Conservation (phyloP, 2,888 invertebrate species). For the Metalampra italica region DNA sequence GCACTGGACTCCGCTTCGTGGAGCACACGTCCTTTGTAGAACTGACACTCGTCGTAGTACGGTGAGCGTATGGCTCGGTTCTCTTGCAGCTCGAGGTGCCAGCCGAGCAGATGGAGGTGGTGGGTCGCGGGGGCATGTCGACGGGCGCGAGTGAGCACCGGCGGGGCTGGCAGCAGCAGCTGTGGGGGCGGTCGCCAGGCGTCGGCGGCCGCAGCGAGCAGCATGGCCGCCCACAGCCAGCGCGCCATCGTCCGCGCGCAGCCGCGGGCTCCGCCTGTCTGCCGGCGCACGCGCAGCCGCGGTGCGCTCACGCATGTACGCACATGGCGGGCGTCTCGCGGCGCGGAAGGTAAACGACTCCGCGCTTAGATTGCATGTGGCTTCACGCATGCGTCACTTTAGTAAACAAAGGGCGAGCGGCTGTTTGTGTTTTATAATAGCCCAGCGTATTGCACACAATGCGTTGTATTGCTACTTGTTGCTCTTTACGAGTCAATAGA, state of each 20-base stretch:
- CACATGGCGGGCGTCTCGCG: slow-evolving; percentile 68
- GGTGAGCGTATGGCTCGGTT: slow-evolving; percentile 66
- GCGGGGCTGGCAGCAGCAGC: slow-evolving; percentile 22
- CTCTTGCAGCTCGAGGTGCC: slow-evolving; percentile 62
- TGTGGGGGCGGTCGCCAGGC: slow-evolving; percentile 41
- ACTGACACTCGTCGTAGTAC: slow-evolving; percentile 62
- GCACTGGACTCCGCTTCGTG: slow-evolving; percentile 61
- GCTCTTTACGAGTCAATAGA: not conserved
- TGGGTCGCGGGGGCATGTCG: slow-evolving; percentile 34
- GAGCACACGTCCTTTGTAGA: slow-evolving; percentile 60
- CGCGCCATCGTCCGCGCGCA: slow-evolving; percentile 69
- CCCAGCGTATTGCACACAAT: slow-evolving; percentile 32
- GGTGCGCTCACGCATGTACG: slow-evolving; percentile 47
- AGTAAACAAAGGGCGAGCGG: slow-evolving; percentile 74
- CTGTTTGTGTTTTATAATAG: slow-evolving; percentile 58
- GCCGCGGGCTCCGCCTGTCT: slow-evolving; percentile 61
- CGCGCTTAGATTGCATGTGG: slow-evolving; percentile 63
- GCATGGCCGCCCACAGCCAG: slow-evolving; percentile 60
- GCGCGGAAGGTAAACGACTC: slow-evolving; percentile 76
- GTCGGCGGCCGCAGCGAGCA: slow-evolving; percentile 42
- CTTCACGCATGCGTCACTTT: slow-evolving; percentile 66
- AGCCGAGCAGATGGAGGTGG: slow-evolving; percentile 57
- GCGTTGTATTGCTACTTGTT: slow-evolving; percentile 14
- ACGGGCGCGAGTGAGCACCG: slow-evolving; percentile 27
- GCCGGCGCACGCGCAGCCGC: slow-evolving; percentile 33